Conservation (phyloP, 2,797 vertebrate genomes). For the Oreonectes daqikongensis region DNA sequence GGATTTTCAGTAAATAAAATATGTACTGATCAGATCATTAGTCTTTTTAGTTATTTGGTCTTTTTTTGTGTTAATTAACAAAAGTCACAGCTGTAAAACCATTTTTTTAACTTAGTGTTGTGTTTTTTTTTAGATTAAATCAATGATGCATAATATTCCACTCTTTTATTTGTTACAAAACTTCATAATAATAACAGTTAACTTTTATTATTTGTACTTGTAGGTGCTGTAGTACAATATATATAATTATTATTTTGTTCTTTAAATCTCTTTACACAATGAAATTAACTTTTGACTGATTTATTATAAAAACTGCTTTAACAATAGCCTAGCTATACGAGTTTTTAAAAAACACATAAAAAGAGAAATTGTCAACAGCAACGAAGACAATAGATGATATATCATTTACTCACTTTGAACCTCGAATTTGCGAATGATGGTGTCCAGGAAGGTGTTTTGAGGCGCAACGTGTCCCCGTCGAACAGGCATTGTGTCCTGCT, state of each 20-base stretch:
- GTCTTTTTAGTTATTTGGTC: no score
- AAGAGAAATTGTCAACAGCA: background rate
- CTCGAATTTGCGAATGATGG: slow-evolving; percentile 91
- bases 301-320: background rate
- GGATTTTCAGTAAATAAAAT: no score
- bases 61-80: no score
- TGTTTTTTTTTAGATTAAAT: background rate
- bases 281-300: background rate
- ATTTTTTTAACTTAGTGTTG: no score
- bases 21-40: background rate
- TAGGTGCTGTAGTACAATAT: background rate
- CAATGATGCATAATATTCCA: background rate
- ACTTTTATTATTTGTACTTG: background rate
- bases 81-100: no score
- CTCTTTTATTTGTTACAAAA: no score
- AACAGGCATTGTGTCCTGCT: slow-evolving; percentile 79
- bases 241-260: no score
- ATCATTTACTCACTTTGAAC: slow-evolving; percentile 79
- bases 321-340: background rate
- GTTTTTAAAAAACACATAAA: no score
- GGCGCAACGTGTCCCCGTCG: slow-evolving; percentile 88
- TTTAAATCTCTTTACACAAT: background rate
- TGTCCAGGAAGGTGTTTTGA: slow-evolving; percentile 90
- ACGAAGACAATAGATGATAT: background rate
- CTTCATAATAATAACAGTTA: background rate